Base-by-base conservation (phyloP, 2,113 vertebrate genomes). In the Pyrgilauda ruficollis region DNA sequence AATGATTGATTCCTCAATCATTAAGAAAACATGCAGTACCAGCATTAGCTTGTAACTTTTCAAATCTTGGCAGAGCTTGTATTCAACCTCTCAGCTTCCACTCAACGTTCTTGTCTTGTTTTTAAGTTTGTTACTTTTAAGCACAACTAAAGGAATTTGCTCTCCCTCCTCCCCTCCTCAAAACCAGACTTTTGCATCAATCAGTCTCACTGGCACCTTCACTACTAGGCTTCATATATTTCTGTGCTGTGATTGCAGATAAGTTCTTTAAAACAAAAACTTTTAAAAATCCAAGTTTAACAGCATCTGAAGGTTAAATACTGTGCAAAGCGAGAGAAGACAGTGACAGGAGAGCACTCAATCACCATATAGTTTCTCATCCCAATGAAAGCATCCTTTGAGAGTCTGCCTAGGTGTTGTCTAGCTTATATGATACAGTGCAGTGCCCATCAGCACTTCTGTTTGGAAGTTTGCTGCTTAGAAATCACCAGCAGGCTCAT, bases 401-500 rank as follows among this genome's bases (percentile, higher is more conserved):
- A 94, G 93, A 84, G 59, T 41, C 41, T 97, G 94, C 93, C 93
- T 93, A 94, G 93, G 95, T 95, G 88, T 93, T 94, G 93, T 93
- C 95, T 86, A 91, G 82, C 31, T 59, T 41, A 10, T n/a, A 62
- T 90, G 87, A 90, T 61, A 83, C 95, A 95, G 68, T 78, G 68
- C 95, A 97, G 94, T 81, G 82, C 72, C 94, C 92, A 93, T 94
- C 94, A 93, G 67, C 90, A 94, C 85, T 93, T 88, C 87, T 86
- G 87, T 75, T 96, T 88, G 83, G 92, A 84, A 90, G 79, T 79
- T 84, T 15, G 5, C 83, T 86, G 67, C 90, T 90, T 88, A 92
- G 72, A 86, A 94, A 95, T 90, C 94, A 86, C 85, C 79, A 93
- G 23, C 90, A 91, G 72, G 70, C 85, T 93, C 72, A 86, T 95